Base-by-base conservation (phyloP, 2,888 invertebrate species). In the Limnephilus marmoratus region DNA sequence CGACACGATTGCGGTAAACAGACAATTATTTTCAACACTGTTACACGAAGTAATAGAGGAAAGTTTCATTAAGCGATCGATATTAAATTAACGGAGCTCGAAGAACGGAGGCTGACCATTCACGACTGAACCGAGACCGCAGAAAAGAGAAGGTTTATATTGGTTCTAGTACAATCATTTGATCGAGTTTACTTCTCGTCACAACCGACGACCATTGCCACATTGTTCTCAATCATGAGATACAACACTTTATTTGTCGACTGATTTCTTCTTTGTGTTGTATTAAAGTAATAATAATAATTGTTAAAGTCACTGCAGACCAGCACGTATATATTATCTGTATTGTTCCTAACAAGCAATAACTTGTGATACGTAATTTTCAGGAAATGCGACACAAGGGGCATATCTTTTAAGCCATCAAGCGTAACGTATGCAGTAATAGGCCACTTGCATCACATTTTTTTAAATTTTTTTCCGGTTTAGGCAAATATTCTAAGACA, bases 201-300 rank as follows among this genome's bases (percentile, higher is more conserved):
- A 90, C 83, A 89, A 90, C 80, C 87, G 85, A 91, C 80, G 86
- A 92, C 29, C 68, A 86, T 90, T 81, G 82, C 91, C 41, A 91
- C 91, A 85, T 68, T 81, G 95, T 68, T n/a, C n/a, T 85, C 31
- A 24, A 31, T 45, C 41, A 34, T 88, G 49, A 53, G 80, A 31
- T 88, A 88, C 53, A 34, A 53, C 53, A 88, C 29, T 88, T 88
- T 88, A 88, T 88, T 53, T 34, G 68, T n/a, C 68, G 53, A 88
- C 34, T 88, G 88, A 88, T 88, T 88, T 88, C 68, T 80, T 88
- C 29, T 88, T 88, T 68, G 68, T 68, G 68, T 68, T 68, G 9
- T 68, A 68, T 68, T 68, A 68, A 68, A 68, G 5, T 68, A 68
- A n/a, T 24, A 24, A 49, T 49, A 15, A 68, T 68, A 49, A 68